phyloP scores from a whole-genome alignment of 2,113 vertebrate species.

The Hippocampus mohnikei region DNA sequence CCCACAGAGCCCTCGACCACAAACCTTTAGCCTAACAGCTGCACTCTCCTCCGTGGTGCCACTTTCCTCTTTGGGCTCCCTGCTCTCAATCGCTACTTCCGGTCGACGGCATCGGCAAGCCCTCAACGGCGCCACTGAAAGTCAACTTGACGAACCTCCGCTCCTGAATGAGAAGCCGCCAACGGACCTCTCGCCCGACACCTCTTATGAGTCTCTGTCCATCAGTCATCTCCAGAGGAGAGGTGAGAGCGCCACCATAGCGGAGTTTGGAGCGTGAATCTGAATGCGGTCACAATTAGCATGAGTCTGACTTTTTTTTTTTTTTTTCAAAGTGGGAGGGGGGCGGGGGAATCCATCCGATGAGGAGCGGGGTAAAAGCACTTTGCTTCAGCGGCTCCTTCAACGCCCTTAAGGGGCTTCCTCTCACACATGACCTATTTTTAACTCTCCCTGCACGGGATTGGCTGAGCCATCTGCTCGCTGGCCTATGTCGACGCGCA shows the following conservation, averaged over 20 bases:
- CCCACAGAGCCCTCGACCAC: slow-evolving; percentile 4
- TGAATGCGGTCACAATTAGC: slow-evolving; percentile 5
- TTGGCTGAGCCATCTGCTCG: slow-evolving; percentile 61
- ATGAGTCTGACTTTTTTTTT: slow-evolving; percentile 4
- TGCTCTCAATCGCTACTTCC: slow-evolving; percentile 34
- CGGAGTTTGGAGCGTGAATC: slow-evolving; percentile 3
- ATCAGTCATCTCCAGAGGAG: slow-evolving; percentile 90
- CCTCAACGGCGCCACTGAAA: slow-evolving; percentile 59
- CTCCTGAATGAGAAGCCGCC: slow-evolving; percentile 84
- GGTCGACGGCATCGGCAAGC: slow-evolving; percentile 24
- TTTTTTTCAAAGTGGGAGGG: background rate
- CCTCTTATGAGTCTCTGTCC: slow-evolving; percentile 83
- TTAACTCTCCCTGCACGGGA: slow-evolving; percentile 68
- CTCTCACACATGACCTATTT: slow-evolving; percentile 76
- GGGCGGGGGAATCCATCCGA: slow-evolving; percentile 21
- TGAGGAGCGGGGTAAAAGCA: slow-evolving; percentile 36
- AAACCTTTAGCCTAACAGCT: slow-evolving; percentile 58
- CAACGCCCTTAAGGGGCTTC: slow-evolving; percentile 70
- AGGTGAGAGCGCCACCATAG: slow-evolving; percentile 75
- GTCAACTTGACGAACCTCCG: slow-evolving; percentile 73
- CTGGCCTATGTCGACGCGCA: slow-evolving; percentile 46
- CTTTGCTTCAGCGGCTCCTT: slow-evolving; percentile 61
- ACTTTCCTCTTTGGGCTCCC: slow-evolving; percentile 52
- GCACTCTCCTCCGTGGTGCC: slow-evolving; percentile 64
- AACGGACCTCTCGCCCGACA: slow-evolving; percentile 82